Evolutionary conservation across 2,888 invertebrate genomes (phyloP).

Genomic region (Andrena fulva): DNA sequence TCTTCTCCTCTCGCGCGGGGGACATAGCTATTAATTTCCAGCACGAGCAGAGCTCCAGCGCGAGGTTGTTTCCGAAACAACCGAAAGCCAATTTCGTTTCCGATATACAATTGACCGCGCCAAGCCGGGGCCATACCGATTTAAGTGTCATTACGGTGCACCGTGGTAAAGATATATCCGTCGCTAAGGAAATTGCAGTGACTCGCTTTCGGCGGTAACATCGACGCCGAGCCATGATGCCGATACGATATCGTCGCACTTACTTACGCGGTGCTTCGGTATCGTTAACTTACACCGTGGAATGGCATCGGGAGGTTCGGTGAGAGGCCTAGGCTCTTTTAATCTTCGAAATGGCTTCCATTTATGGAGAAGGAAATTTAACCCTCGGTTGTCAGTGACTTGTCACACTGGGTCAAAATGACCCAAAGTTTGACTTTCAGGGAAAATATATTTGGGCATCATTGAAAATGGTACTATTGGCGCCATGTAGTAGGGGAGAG

Average conservation of each 20-base stretch:
- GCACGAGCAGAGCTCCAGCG: not conserved
- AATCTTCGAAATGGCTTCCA: no score
- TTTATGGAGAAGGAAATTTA: no score
- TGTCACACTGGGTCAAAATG: no score
- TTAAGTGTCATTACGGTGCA: slow-evolving; percentile 39
- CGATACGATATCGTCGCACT: not conserved
- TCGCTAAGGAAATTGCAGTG: slow-evolving; percentile 32
- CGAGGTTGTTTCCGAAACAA: slow-evolving; percentile 35
- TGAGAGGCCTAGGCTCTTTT: no score
- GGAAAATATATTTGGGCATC: no score
- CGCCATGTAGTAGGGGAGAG: no score
- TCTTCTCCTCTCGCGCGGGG: slow-evolving; percentile 1
- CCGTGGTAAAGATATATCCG: slow-evolving; percentile 12
- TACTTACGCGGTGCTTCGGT: not conserved
- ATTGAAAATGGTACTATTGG: no score
- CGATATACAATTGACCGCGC: slow-evolving; percentile 49
- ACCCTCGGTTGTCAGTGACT: no score
- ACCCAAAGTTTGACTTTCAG: no score
- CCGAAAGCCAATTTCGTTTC: slow-evolving; percentile 43
- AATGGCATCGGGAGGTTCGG: no score
- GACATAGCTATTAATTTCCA: slow-evolving; percentile 55
- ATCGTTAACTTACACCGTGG: not conserved
- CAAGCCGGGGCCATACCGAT: slow-evolving; percentile 15
- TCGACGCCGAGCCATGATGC: not conserved
- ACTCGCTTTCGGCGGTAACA: not conserved